These are phyloP conservation scores for Linnaemya vulpina DNA, from an alignment of 2,888 invertebrate genomes.

Conservation along the genomic window DNA sequence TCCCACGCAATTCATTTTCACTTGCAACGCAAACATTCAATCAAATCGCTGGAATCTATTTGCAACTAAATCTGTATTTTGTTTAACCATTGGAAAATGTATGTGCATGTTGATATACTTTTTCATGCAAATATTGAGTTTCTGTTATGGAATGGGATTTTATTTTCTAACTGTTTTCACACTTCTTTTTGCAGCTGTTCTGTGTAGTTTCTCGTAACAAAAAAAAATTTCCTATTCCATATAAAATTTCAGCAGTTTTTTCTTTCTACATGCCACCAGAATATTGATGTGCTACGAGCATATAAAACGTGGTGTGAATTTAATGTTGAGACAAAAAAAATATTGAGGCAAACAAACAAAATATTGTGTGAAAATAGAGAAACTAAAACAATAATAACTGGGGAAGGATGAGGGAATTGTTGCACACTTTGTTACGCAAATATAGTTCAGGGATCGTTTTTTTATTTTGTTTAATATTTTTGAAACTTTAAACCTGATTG, in stretches of 20 bases:
- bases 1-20: background rate
- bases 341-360: too few species aligned
- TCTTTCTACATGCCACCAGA: background rate
- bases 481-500: too few species aligned
- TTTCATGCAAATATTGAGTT: conserved; percentile 6
- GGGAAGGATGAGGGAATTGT: too few species aligned
- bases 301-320: conserved; percentile 21
- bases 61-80: conserved; percentile 12
- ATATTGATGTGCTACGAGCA: background rate
- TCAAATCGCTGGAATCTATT: background rate
- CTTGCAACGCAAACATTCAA: background rate
- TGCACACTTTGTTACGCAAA: too few species aligned
- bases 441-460: too few species aligned
- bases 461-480: too few species aligned
- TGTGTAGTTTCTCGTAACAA: background rate
- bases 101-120: background rate
- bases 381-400: too few species aligned
- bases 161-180: conserved; percentile 2
- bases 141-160: background rate
- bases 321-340: background rate
- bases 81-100: conserved; percentile 38
- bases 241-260: background rate
- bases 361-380: too few species aligned
- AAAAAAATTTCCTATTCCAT: conserved; percentile 2
- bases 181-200: background rate